Percentiles rank a stretch among this genome's conserved stretches.
phyloP scores from a whole-genome alignment of 2,113 vertebrate genomes.

The Pogonocichla stellata region DNA sequence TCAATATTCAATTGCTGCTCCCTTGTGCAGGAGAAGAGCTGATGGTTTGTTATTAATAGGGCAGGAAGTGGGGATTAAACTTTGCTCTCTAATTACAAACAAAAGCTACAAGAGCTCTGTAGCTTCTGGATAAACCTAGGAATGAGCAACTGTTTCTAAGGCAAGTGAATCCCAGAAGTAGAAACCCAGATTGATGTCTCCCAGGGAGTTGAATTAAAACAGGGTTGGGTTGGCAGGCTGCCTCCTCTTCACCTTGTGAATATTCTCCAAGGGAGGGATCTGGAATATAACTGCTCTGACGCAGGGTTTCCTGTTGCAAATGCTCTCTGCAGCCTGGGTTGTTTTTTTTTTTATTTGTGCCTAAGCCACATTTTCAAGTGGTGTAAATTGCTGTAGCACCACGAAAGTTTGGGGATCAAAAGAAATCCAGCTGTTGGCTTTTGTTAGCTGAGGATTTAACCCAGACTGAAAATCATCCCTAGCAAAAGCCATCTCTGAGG shows the following conservation, averaged over 20 bases:
- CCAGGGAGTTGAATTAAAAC: conserved; percentile 8
- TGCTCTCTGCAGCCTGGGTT: background rate
- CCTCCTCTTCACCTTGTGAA: conserved; percentile 48
- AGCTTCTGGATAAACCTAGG: conserved; percentile 24
- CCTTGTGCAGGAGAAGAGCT: background rate
- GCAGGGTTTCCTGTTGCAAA: conserved; percentile 4
- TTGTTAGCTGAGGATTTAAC: background rate
- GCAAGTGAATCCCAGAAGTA: conserved; percentile 6
- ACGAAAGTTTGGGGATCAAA: background rate
- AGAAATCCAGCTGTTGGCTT: background rate
- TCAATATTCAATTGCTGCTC: background rate
- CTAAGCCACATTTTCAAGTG: background rate
- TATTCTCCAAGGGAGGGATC: background rate
- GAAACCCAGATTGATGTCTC: conserved; percentile 43
- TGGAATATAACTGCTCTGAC: conserved; percentile 4
- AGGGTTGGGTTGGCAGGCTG: conserved; percentile 13
- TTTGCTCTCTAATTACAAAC: conserved; percentile 44
- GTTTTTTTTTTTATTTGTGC: background rate
- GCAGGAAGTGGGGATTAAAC: conserved; percentile 42
- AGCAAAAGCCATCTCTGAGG: background rate
- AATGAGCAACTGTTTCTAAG: conserved; percentile 19
- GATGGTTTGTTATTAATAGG: background rate
- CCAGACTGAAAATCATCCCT: background rate
- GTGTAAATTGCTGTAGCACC: background rate
- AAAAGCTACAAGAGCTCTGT: conserved; percentile 17